phyloP scores from a whole-genome alignment of 2,113 vertebrate genomes.

The Aphyosemion australe region DNA sequence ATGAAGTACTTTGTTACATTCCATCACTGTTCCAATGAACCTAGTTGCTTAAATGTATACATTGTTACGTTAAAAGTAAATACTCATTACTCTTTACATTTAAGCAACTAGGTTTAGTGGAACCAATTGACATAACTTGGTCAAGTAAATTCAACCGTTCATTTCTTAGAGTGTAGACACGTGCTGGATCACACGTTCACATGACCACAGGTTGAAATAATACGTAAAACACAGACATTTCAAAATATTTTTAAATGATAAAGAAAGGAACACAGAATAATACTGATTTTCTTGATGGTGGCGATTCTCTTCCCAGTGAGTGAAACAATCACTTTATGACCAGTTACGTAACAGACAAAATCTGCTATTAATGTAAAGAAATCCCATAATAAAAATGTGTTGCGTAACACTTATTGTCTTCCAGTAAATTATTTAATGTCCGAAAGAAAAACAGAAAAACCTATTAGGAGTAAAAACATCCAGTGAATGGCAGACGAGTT shows the following conservation, averaged over 20 bases:
- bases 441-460: conserved; percentile 54
- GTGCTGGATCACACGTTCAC: conserved; percentile 18
- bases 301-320: conserved; percentile 42
- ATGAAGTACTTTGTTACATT: no score
- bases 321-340: conserved; percentile 66
- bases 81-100: no score
- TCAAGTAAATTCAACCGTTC: no score
- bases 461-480: conserved; percentile 59
- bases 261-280: conserved; percentile 47
- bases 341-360: conserved; percentile 70
- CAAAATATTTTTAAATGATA: conserved; percentile 30
- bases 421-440: conserved; percentile 74
- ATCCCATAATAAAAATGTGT: conserved; percentile 56
- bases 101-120: no score
- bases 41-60: no score
- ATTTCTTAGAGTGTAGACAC: neutral
- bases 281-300: conserved; percentile 46
- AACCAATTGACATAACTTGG: no score
- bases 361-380: conserved; percentile 70
- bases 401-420: conserved; percentile 64
- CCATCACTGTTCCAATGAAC: no score
- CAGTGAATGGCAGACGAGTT: conserved; percentile 67
- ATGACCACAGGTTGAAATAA: conserved; percentile 28
- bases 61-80: no score
- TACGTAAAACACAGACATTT: conserved; percentile 23